Conservation (phyloP, 2,888 invertebrate genomes). For the Phyllotreta striolata region DNA sequence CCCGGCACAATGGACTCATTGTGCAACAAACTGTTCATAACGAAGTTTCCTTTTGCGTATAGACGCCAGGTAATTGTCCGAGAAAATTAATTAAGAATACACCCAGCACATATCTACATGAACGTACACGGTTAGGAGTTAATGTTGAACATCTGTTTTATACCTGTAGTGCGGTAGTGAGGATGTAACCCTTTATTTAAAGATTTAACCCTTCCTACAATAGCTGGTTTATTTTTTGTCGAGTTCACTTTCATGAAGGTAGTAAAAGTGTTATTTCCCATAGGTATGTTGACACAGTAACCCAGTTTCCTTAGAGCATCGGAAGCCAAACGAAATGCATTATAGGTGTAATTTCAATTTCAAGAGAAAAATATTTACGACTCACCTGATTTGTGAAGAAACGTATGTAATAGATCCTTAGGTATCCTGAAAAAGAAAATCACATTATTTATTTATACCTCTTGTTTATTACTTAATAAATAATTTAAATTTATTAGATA, state of each 20-base stretch:
- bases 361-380: constrained; percentile 8
- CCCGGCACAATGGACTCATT: constrained; percentile 17
- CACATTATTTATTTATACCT: neutral
- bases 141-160: constrained; percentile 24
- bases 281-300: constrained; percentile 19
- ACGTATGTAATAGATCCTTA: neutral
- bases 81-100: too few relatives aligned
- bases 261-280: constrained; percentile 11
- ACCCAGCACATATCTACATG: too few relatives aligned
- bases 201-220: constrained; percentile 16
- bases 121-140: constrained; percentile 5
- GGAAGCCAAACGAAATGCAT: constrained; percentile 4
- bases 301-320: constrained; percentile 12
- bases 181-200: constrained; percentile 15
- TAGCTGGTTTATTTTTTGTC: constrained; percentile 12
- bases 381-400: constrained; percentile 9
- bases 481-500: too few relatives aligned
- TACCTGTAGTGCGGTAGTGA: constrained; percentile 26
- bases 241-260: constrained; percentile 11
- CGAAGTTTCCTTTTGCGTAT: constrained; percentile 13
- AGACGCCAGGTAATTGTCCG: too few relatives aligned
- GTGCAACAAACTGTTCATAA: constrained; percentile 17
- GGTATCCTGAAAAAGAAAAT: constrained; percentile 12
- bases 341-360: neutral
- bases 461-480: neutral